phyloP scores from a whole-genome alignment of 2,797 vertebrate genomes.

The Sebastes vulpes region DNA sequence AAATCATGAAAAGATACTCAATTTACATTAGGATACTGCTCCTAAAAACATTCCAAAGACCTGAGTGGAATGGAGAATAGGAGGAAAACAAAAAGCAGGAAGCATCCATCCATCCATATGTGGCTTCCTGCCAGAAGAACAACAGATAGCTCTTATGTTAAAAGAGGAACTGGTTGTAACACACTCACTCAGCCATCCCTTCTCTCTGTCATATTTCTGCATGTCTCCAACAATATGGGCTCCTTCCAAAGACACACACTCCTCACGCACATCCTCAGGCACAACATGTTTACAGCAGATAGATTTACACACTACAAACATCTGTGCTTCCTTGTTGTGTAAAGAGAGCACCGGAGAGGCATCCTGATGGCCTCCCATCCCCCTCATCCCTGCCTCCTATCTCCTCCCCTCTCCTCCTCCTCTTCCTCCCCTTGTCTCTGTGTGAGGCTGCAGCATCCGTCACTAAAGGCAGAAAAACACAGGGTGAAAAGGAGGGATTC shows the following conservation, averaged over 20 bases:
- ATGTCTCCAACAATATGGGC: not conserved
- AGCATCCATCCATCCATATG: not conserved
- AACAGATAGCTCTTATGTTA: slow-evolving; percentile 5
- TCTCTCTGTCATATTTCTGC: not conserved
- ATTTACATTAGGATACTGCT: not conserved
- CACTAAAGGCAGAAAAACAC: slow-evolving; percentile 35
- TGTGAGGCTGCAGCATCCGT: slow-evolving; percentile 32
- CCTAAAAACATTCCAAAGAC: not conserved
- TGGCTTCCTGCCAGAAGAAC: slow-evolving; percentile 1
- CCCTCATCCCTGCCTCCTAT: slow-evolving; percentile 50
- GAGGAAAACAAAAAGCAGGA: not conserved
- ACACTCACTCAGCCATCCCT: not conserved
- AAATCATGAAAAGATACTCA: not conserved
- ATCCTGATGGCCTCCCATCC: slow-evolving; percentile 72
- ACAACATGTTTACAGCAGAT: slow-evolving; percentile 21
- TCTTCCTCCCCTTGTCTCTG: slow-evolving; percentile 13
- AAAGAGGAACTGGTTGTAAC: slow-evolving; percentile 2
- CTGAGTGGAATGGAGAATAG: not conserved
- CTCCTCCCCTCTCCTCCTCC: not conserved
- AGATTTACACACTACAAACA: slow-evolving; percentile 33
- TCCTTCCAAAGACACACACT: slow-evolving; percentile 3
- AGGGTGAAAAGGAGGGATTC: slow-evolving; percentile 53
- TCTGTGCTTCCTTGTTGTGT: slow-evolving; percentile 56
- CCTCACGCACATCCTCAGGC: slow-evolving; percentile 11
- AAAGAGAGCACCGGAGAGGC: slow-evolving; percentile 40